phyloP scores from a whole-genome alignment of 2,113 vertebrate genomes.

The Isurus oxyrinchus region DNA sequence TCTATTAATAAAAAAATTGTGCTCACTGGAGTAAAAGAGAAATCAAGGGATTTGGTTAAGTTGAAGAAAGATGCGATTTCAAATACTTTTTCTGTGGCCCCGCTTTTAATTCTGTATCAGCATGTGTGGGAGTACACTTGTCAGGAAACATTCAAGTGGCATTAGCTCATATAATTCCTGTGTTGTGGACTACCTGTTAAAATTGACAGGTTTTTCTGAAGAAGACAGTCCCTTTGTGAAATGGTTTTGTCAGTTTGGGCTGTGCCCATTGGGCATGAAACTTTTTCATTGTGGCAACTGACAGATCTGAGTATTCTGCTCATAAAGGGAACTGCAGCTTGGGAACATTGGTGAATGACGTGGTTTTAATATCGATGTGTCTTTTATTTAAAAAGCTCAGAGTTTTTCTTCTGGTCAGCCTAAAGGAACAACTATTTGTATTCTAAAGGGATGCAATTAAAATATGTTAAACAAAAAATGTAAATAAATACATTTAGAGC shows the following conservation, averaged over 20 bases:
- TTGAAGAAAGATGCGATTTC: not conserved
- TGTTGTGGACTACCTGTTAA: not conserved
- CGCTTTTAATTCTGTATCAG: not conserved
- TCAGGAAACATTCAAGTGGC: slow-evolving; percentile 3
- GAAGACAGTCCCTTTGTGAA: not conserved
- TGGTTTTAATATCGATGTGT: not conserved
- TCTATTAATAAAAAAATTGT: not conserved
- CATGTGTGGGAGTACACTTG: not conserved
- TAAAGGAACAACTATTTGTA: not conserved
- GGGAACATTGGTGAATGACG: no score
- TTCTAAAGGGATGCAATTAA: not conserved
- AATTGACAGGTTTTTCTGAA: not conserved
- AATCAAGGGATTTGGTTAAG: not conserved
- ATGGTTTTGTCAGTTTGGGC: slow-evolving; percentile 3
- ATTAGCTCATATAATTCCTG: not conserved
- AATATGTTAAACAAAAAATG: not conserved
- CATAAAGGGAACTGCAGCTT: not conserved
- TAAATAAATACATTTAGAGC: not conserved
- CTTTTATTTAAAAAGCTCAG: not conserved
- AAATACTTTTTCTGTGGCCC: not conserved
- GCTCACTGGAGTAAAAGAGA: not conserved
- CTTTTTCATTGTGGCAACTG: not conserved
- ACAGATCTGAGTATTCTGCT: not conserved
- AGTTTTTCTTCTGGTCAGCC: not conserved
- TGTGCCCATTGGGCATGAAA: not conserved